These are phyloP conservation scores for Parasteatoda lunata DNA, from an alignment of 2,888 invertebrate species.

Conservation along the genomic window DNA sequence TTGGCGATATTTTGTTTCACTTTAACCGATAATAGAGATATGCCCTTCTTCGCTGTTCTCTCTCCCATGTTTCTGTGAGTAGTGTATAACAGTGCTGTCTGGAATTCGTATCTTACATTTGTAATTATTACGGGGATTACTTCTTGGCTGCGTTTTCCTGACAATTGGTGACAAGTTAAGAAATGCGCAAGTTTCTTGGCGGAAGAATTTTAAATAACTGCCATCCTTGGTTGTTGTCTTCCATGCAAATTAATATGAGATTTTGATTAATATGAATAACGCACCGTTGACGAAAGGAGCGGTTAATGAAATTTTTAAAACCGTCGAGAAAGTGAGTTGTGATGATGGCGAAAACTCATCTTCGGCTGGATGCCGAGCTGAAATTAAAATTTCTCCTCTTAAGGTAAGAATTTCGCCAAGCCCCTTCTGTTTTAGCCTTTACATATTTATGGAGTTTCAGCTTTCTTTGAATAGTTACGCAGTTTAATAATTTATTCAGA, in stretches of 20 bases:
- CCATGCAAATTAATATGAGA: constrained; percentile 14
- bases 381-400: constrained; percentile 36
- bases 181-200: neutral
- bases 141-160: neutral
- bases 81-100: no score
- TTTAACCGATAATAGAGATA: no score
- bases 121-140: neutral
- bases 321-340: constrained; percentile 15
- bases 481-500: no score
- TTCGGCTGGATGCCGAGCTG: constrained; percentile 14
- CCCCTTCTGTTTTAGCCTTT: neutral
- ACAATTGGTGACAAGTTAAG: neutral
- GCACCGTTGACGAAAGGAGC: neutral
- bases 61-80: no score
- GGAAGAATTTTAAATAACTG: neutral
- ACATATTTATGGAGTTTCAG: neutral
- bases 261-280: constrained; percentile 1
- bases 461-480: neutral
- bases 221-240: neutral
- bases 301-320: constrained; percentile 45
- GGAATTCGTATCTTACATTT: no score
- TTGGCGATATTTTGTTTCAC: no score
- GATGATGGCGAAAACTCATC: neutral
- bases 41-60: no score
- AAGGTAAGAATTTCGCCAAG: constrained; percentile 22